Evolutionary conservation across 2,113 vertebrate genomes (phyloP), one percentile per base, ranked within the genome.

Genomic region (Gulo gulo): DNA sequence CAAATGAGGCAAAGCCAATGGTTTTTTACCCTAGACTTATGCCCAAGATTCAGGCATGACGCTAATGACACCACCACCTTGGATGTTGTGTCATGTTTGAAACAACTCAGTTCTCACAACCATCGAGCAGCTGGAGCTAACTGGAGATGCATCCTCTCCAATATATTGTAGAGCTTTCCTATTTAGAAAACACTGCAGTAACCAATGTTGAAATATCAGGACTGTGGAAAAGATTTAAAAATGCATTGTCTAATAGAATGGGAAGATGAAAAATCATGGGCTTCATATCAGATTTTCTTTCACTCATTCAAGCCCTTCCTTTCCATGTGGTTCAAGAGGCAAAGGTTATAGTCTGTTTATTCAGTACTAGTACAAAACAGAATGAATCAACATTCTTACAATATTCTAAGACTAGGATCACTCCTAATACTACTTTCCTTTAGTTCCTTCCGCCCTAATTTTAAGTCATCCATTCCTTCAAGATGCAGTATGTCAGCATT

Each of bases 141-240:
- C 4, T 83, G 69, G 67, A 29, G 39, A 12, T 47, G 42, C 31
- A 50, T 63, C 74, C 47, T 71, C 42, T 71, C 7, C 20, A 50
- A 39, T 45, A 59, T 23, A 50, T 42, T 59, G 15, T 71, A 61
- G 11, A 91, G 85, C 4, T 36, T 94, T 90, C 79, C 29, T 71
- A 86, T 82, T 89, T 86, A 89, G 89, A 79, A 97, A 63, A 93
- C 39, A 71, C 61, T 45, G 45, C 11, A 88, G 23, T 65, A 55
- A 55, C 36, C 55, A 92, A 45, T 50, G 6, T 9, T 82, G 73
- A 87, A 91, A 89, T 57, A 93, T 26, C 50, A 20, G 50, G 31
- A 45, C 31, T 88, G 18, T 85, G 15, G 18, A 91, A 93, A 90
- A 93, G 73, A 61, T 55, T 81, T 88, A 74, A 89, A 96, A 91